Evolutionary conservation across 1,140 invertebrate species (phyloP).

Genomic region (Ostrea edulis): DNA sequence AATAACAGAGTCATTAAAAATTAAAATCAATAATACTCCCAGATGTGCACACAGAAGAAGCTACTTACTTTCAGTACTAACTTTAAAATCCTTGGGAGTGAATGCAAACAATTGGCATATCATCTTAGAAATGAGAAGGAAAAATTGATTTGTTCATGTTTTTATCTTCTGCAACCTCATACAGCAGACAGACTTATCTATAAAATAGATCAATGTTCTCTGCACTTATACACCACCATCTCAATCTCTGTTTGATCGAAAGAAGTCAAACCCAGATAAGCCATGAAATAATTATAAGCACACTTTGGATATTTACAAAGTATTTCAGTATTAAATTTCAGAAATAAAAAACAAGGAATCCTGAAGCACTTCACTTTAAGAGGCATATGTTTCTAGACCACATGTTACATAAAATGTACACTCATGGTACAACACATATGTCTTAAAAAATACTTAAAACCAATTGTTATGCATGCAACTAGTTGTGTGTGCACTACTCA

Average conservation of each 20-base stretch:
- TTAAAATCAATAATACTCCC: background rate
- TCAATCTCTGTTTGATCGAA: background rate
- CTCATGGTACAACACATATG: background rate
- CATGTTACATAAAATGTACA: background rate
- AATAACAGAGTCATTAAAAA: background rate
- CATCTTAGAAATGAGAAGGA: background rate
- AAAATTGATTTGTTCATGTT: constrained; percentile 4
- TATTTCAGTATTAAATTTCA: background rate
- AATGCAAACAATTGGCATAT: background rate
- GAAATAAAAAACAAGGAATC: background rate
- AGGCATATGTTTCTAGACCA: no score
- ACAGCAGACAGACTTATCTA: constrained; percentile 29
- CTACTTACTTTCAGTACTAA: background rate
- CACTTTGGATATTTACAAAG: background rate
- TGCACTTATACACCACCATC: background rate
- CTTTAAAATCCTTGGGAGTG: background rate
- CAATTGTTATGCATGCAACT: background rate
- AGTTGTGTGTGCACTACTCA: background rate
- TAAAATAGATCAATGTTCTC: constrained; percentile 13
- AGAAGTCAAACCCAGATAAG: background rate
- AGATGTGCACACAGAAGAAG: background rate
- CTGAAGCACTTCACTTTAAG: background rate
- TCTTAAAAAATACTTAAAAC: background rate
- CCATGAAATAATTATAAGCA: constrained; percentile 15
- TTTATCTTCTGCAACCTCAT: constrained; percentile 9